Base-by-base conservation (phyloP, 1,140 invertebrate species). In the Spodoptera frugiperda region DNA sequence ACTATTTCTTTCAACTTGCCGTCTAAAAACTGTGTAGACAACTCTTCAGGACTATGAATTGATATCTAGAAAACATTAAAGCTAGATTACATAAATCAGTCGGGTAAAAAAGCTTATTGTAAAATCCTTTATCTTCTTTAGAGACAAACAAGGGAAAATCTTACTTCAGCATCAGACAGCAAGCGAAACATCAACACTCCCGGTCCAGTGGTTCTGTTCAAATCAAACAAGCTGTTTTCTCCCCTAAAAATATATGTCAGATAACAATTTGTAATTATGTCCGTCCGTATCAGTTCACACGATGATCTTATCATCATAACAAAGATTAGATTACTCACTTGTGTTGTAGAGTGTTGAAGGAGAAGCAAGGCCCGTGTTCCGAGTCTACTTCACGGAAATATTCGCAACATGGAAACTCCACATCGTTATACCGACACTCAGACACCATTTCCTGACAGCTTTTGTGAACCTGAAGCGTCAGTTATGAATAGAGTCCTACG, bases 341-440 rank as follows among this genome's bases (percentile, higher is more conserved):
- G 78, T 93, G 94, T 80, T 95, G 94, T 68, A 95, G 80, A 5
- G 94, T 94, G 86, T 96, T 96, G 55, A 96, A 87, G 10, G 95
- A 90, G 84, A 86, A 96, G 80, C 95, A 96, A 21, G 91, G 74
- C 14, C 95, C 95, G 80, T 92, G 91, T 79, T 95, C 95, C 0
- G 95, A 95, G 68, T 95, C 89, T 5, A 95, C 79, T 0, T 91
- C 88, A 71, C 93, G 81, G 84, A 96, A 96, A 54, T 94, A 79
- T 10, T 94, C 85, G 79, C 95, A 96, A 82, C 95, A 96, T 78
- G 94, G 84, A 76, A 96, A 95, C 30, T 80, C 54, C 61, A 85
- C 44, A 11, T 79, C 85, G 78, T 94, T 95, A 92, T 95, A 95
- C 55, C 77, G 87, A 79, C 95, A 96, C 9, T 89, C 82, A 0